Evolutionary conservation across 1,140 invertebrate species (phyloP), one percentile per base, ranked within the genome.

Genomic region (Rhopalosiphum maidis): DNA sequence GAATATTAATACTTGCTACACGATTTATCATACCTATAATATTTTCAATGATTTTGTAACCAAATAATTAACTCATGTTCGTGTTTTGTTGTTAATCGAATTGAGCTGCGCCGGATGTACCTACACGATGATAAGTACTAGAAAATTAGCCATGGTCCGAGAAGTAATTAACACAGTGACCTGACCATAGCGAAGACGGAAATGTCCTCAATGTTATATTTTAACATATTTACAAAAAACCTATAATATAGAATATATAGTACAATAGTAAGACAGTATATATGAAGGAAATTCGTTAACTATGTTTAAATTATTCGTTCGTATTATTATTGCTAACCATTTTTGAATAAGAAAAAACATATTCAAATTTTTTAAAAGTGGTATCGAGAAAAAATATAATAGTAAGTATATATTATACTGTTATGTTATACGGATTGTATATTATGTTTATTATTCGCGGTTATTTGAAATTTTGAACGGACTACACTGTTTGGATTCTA

Each of bases 131-230:
- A 54, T 54, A 51, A 55, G 48, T 89, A 37, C 88, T 25, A 41
- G 51, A 30, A 60, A 90, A 90, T 90, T 90, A 90, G 51, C 51
- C 35, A 90, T 90, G 88, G 51, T 60, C 88, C 88, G 35, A 60
- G 60, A 60, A 55, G 88, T 55, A 90, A 90, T 90, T 90, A 90
- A 90, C 88, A 90, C 88, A 60, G 7, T 25, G 88, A 54, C 88
- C 51, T 90, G 88, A 55, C 51, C 88, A 60, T 90, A 37, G 88
- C 51, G 51, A 90, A 90, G 35, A 60, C n/a, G 35, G 88, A 90
- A 90, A 90, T 90, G 88, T 55, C 88, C 88, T 55, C 48, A 41
- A 90, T 60, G 51, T 41, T 55, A 51, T 90, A 90, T 90, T 41
- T 90, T 41, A 90, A 55, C 55, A 90, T 18, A 25, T 60, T 77